phyloP scores from a whole-genome alignment of 2,888 invertebrate genomes.

The Hyalella azteca region DNA sequence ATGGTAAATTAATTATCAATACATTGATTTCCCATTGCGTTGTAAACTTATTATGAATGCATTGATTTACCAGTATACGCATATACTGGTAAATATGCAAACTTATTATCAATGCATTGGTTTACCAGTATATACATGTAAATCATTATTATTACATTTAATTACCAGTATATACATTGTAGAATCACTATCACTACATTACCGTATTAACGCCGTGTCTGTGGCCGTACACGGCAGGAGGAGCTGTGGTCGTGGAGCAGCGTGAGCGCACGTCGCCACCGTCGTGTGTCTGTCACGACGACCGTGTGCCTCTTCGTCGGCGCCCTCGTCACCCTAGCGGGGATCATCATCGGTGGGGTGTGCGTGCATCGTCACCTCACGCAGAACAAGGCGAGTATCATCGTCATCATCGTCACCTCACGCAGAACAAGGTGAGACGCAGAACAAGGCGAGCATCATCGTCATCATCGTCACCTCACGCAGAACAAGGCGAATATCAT shows the following conservation, averaged over 20 bases:
- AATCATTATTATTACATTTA: no score
- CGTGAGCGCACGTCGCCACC: conserved; percentile 55
- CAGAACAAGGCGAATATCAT: conserved; percentile 64
- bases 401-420: neutral
- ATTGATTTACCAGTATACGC: no score
- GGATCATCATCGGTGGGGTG: conserved; percentile 74
- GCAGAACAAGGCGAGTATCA: conserved; percentile 64
- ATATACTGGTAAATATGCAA: no score
- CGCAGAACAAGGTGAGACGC: neutral
- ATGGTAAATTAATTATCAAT: no score
- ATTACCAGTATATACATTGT: no score
- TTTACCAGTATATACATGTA: no score
- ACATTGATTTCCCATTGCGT: no score
- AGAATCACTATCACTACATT: no score
- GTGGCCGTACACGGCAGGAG: no score
- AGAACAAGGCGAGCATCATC: neutral
- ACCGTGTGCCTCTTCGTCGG: conserved; percentile 74
- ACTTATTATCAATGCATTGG: no score
- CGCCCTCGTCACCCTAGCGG: conserved; percentile 73
- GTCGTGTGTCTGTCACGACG: conserved; percentile 70
- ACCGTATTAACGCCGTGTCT: no score
- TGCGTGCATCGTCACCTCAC: conserved; percentile 78
- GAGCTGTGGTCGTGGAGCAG: conserved; percentile 33
- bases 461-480: conserved; percentile 73
- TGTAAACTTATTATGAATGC: no score